Base-by-base conservation (phyloP, 1,140 invertebrate genomes). In the Nixonia krombeini region DNA sequence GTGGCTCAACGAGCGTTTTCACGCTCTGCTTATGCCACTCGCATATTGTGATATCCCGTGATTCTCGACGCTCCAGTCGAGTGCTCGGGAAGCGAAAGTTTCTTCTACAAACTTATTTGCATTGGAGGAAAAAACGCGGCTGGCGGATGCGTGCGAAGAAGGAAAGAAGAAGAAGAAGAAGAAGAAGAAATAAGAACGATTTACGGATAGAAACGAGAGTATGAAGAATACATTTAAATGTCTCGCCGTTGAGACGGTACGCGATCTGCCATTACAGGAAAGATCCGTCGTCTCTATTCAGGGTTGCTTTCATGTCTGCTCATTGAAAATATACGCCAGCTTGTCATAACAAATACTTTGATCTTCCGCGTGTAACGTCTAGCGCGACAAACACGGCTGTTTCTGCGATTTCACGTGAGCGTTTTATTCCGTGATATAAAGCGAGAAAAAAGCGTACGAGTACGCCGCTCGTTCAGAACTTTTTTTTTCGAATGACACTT, bases 11-110 rank as follows among this genome's bases (percentile, higher is more conserved):
- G 18, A 65, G 26, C 49, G 44, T 52, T 65, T 63, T 65, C 62
- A 58, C 49, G 55, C 62, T 58, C 62, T 65, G 56, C 62, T 65
- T 53, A 58, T 65, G 42, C 50, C 35, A 58, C 55, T 65, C 15
- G 42, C 51, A 28, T 57, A 58, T 65, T 65, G 62, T 58, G 62
- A 65, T 53, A 47, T 65, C 42, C 49, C 62, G 55, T 58, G 49
- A 58, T 58, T 35, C 41, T 28, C 12, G 38, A 44, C 47, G 17
- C 47, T 50, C 52, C 23, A 17, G 23, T 17, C 23, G n/a, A 17
- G 26, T 45, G 41, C 40, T 64, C 47, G 17, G 12, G 21, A 37
- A 50, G 47, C 28, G 35, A 55, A 55, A 52, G 21, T 53, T 61
- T 47, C 57, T 49, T 29, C 57, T 35, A 10, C 26, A 50, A 53